Evolutionary conservation across 2,113 vertebrate species (phyloP).

Genomic region (human): DNA sequence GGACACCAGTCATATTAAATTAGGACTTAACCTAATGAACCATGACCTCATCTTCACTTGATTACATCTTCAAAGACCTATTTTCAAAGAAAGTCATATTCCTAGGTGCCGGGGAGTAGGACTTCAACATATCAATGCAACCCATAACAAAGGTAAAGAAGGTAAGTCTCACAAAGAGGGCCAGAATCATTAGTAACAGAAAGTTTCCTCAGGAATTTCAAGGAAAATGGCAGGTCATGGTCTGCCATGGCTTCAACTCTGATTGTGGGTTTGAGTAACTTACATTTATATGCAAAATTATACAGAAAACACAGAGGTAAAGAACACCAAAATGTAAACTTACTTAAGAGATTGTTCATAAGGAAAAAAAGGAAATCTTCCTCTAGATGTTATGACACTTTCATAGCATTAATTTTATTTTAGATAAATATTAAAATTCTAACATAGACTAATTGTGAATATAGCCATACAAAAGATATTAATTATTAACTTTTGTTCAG

Average conservation of each 20-base stretch:
- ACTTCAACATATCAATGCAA: not conserved
- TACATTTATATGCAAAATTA: not conserved
- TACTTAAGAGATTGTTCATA: not conserved
- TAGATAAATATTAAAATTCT: conserved; percentile 21
- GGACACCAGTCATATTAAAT: not conserved
- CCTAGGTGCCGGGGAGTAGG: not conserved
- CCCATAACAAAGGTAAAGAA: not conserved
- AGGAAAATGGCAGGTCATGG: not conserved
- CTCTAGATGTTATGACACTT: not conserved
- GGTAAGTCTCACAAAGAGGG: not conserved
- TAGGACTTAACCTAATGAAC: not conserved
- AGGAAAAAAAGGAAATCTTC: not conserved
- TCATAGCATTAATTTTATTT: not conserved
- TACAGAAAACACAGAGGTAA: not conserved
- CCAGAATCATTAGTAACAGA: not conserved
- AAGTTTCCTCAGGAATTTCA: not conserved
- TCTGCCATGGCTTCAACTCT: not conserved
- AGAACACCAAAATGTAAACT: not conserved
- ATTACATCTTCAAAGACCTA: not conserved
- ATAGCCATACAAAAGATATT: not conserved
- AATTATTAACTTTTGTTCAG: not conserved
- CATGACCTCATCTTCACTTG: not conserved
- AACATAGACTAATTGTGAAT: not conserved
- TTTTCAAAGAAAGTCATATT: not conserved
- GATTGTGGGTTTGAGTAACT: not conserved